Base-by-base conservation (phyloP, 2,113 vertebrate species). In the Pongo abelii region DNA sequence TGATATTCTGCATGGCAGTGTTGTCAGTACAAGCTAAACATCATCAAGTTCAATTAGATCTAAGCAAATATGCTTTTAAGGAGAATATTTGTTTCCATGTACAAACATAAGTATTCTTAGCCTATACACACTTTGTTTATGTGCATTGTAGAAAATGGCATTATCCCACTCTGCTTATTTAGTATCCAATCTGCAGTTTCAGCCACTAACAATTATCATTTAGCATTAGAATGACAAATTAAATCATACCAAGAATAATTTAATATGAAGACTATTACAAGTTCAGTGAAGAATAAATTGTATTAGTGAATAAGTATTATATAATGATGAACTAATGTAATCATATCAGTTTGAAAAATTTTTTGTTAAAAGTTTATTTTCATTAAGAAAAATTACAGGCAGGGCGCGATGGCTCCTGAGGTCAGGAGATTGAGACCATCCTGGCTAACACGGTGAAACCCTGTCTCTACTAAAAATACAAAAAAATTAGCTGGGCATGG, bases 281-380 rank as follows among this genome's bases (percentile, higher is more conserved):
- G 78, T 95, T 98, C 87, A 97, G 23, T 97, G 94, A 98, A 97
- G 79, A 93, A 94, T 93, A 97, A 98, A 98, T 91, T 94, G 32
- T 81, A 64, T 61, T 95, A 94, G 81, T 70, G 83, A 91, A 96
- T 93, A 98, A 97, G 96, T 97, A 94, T 90, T 79, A 96, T 25
- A 95, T 97, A 90, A 96, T 96, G 96, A 97, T 81, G 77, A 98
- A 98, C 80, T 94, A 97, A 92, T 98, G 57, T 96, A 96, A 98
- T 93, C 40, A 91, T 0, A 8, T 94, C 79, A 87, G 89, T 96
- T 97, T 96, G 93, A 94, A 55, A 55, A 57, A 92, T 72, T 95
- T 87, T 94, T 64, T 64, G 93, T 78, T 74, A 94, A 78, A 57
- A 83, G 79, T 25, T 38, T 72, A 32, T 74, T 43, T 96, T 94